A percentile compares a stretch with the other conserved stretches of the same genome.
These are phyloP conservation scores for Meloe dianella DNA, from an alignment of 2,888 invertebrate species.

Conservation along the genomic window DNA sequence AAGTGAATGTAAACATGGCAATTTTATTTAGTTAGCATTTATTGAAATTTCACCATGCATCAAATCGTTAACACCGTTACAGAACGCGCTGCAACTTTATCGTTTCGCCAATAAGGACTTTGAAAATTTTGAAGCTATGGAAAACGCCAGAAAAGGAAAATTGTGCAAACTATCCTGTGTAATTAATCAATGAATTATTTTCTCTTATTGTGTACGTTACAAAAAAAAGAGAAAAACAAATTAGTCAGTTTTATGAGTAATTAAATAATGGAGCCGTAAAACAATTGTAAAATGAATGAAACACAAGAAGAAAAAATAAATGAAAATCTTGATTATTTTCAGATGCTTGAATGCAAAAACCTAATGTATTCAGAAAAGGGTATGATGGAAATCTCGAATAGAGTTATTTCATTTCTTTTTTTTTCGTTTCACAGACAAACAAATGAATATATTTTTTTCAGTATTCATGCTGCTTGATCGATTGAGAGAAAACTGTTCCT, in stretches of 20 bases:
- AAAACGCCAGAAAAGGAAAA: too few species aligned
- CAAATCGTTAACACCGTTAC: slow-evolving; percentile 5
- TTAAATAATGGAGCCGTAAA: background rate
- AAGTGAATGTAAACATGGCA: slow-evolving; percentile 18
- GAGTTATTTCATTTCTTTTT: too few species aligned
- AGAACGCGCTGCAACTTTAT: background rate
- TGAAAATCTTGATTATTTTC: background rate
- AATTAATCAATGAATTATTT: background rate
- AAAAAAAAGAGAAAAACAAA: too few species aligned
- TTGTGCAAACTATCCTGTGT: too few species aligned
- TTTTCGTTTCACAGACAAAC: background rate
- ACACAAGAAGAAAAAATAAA: background rate
- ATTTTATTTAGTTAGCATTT: too few species aligned
- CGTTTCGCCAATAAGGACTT: too few species aligned
- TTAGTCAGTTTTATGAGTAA: background rate
- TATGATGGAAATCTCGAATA: background rate
- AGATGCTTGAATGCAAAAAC: too few species aligned
- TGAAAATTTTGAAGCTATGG: too few species aligned
- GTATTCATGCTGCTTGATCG: background rate
- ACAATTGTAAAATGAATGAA: background rate
- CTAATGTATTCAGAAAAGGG: background rate
- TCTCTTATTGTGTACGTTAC: too few species aligned
- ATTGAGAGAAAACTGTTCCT: background rate
- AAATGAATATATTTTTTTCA: background rate
- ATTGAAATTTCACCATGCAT: too few species aligned